Conservation (phyloP, 1,140 invertebrate species). For the Eulimnadia texana region DNA sequence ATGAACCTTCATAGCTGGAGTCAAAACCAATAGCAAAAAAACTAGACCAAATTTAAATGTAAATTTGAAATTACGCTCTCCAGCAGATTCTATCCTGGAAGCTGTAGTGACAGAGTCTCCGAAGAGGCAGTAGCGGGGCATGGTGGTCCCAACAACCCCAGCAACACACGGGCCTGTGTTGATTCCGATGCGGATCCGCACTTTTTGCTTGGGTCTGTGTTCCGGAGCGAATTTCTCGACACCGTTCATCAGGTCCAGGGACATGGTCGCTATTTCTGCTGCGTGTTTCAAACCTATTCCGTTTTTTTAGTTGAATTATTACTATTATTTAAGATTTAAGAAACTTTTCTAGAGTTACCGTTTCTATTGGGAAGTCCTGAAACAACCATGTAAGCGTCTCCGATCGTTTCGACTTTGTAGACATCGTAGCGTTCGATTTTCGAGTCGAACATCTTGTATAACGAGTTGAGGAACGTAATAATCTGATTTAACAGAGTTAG, state of each 20-base stretch:
- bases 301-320: too few relatives aligned
- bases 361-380: constrained; percentile 23
- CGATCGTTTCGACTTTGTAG: constrained; percentile 28
- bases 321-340: too few relatives aligned
- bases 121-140: constrained; percentile 51
- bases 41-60: background rate
- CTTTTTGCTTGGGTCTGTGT: constrained; percentile 37
- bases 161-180: constrained; percentile 49
- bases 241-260: constrained; percentile 37
- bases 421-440: constrained; percentile 32
- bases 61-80: constrained; percentile 33
- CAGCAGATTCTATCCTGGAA: constrained; percentile 36
- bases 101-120: constrained; percentile 42
- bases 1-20: constrained; percentile 36
- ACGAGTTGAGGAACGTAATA: constrained; percentile 30
- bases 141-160: constrained; percentile 44
- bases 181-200: constrained; percentile 42
- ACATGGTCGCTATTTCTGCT: constrained; percentile 44
- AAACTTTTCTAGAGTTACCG: too few relatives aligned
- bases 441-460: constrained; percentile 33
- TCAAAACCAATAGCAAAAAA: constrained; percentile 1
- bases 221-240: constrained; percentile 38
- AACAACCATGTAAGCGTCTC: constrained; percentile 29
- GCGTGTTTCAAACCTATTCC: constrained; percentile 31
- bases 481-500: constrained; percentile 22